These are phyloP conservation scores for Ceyx margarethae DNA, from an alignment of 2,113 vertebrate genomes.

Conservation along the genomic window DNA sequence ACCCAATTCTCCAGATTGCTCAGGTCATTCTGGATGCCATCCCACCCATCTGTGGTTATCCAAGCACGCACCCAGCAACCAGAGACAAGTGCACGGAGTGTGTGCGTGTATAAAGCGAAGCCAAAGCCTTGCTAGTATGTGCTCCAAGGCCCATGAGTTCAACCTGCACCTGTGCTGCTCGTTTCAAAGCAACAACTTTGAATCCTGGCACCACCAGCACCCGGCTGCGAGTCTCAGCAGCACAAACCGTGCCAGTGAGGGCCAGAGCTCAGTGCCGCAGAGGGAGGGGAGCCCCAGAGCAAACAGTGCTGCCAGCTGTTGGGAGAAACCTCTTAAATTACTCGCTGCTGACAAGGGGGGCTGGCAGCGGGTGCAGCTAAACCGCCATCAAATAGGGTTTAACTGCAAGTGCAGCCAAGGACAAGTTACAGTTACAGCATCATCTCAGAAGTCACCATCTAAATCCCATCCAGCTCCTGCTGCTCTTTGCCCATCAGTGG, in stretches of 20 bases:
- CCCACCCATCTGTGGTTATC: too few relatives aligned
- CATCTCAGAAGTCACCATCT: rapidly evolving
- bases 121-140: neutral
- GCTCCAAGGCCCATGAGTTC: neutral
- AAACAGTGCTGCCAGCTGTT: slow-evolving; percentile 28
- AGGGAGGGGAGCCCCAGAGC: neutral
- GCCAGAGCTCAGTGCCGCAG: neutral
- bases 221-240: neutral
- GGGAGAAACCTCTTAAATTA: neutral
- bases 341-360: neutral
- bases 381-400: neutral
- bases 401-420: slow-evolving; percentile 6
- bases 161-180: slow-evolving; percentile 20
- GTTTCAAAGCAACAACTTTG: neutral
- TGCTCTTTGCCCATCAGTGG: rapidly evolving
- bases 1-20: too few relatives aligned
- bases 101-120: neutral
- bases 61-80: too few relatives aligned
- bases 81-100: rapidly evolving
- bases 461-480: neutral
- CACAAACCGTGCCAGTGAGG: neutral
- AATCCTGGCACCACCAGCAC: neutral
- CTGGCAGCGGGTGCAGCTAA: neutral
- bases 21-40: too few relatives aligned
- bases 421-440: neutral